phyloP scores from a whole-genome alignment of 2,888 invertebrate species.

The Drosophila anomelani region DNA sequence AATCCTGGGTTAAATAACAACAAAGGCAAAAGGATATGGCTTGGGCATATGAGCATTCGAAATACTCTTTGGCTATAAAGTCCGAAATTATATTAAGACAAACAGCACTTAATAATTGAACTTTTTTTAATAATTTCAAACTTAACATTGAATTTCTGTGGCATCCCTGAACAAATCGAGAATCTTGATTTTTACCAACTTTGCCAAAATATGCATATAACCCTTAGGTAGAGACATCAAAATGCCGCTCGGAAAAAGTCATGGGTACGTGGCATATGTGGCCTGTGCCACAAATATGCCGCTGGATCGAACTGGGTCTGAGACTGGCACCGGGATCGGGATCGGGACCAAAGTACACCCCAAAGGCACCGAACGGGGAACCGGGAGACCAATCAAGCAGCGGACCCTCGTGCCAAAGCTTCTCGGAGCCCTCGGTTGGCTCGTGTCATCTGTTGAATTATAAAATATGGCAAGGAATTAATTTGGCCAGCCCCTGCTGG shows the following conservation, averaged over 20 bases:
- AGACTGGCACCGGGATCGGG: constrained; percentile 14
- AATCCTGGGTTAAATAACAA: constrained; percentile 24
- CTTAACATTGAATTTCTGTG: neutral
- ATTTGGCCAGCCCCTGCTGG: constrained; percentile 67
- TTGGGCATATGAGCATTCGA: neutral
- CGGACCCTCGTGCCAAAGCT: constrained; percentile 58
- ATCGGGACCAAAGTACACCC: constrained; percentile 30
- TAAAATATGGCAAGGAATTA: constrained; percentile 82
- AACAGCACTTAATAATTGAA: neutral
- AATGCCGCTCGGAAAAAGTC: constrained; percentile 22
- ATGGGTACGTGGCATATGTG: constrained; percentile 63
- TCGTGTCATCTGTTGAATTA: constrained; percentile 82
- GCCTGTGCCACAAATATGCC: constrained; percentile 77
- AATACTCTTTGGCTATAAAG: constrained; percentile 16
- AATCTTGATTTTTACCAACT: neutral
- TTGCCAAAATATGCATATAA: neutral
- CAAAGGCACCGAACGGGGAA: constrained; percentile 20
- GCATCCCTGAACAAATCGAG: neutral
- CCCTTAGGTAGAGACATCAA: neutral
- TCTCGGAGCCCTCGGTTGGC: constrained; percentile 56
- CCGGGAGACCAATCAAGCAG: constrained; percentile 29
- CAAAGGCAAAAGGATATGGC: neutral
- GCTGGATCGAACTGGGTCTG: constrained; percentile 32
- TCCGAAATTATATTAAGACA: neutral
- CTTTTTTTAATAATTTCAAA: neutral